Evolutionary conservation across 2,888 invertebrate species (phyloP).

Genomic region (Hirtodrosophila duncani): DNA sequence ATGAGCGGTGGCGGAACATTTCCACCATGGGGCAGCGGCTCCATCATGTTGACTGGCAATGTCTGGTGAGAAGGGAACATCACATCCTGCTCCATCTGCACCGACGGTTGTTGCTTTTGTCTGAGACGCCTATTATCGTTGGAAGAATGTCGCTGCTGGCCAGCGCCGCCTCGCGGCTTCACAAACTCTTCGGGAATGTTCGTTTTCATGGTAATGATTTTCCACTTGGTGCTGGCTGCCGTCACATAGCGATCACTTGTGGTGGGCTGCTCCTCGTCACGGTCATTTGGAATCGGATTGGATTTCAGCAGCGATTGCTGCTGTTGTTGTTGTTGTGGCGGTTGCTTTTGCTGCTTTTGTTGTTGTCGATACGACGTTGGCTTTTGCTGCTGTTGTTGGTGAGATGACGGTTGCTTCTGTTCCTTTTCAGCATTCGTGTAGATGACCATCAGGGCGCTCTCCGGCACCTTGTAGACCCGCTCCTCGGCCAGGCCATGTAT

Average conservation of each 20-base stretch:
- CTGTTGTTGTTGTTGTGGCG: not conserved
- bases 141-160: not conserved
- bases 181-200: conserved; percentile 35
- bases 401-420: not conserved
- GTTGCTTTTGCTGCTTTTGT: not conserved
- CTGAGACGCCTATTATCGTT: not conserved
- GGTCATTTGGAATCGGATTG: not conserved
- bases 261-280: conserved; percentile 15
- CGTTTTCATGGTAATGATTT: conserved; percentile 44
- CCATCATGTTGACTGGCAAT: not conserved
- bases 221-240: conserved; percentile 17
- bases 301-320: not conserved
- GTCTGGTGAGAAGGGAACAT: no score
- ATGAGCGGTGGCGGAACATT: not conserved
- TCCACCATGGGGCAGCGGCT: not conserved
- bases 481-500: conserved; percentile 74
- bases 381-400: not conserved
- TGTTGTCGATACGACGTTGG: not conserved
- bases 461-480: conserved; percentile 79
- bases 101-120: not conserved
- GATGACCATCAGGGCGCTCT: conserved; percentile 73
- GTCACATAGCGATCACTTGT: conserved; percentile 31
- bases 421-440: conserved; percentile 49
- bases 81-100: conserved; percentile 12
- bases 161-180: conserved; percentile 10